Evolutionary conservation across 2,888 invertebrate species (phyloP), one percentile per base, ranked within the genome.

Genomic region (Synanthedon formicaeformis): DNA sequence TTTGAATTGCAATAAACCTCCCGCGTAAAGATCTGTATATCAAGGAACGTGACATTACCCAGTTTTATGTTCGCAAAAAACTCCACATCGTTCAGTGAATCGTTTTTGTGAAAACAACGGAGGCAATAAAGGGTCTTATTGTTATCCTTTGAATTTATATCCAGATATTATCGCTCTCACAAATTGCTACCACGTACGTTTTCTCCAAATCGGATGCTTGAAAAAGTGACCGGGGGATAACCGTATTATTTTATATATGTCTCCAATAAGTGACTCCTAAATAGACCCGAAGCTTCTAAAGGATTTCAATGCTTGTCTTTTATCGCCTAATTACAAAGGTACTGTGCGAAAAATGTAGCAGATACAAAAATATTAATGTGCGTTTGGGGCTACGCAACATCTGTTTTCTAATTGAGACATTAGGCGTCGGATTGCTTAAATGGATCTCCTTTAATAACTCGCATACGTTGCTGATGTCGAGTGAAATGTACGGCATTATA

Each of bases 61-160:
- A 72, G 76, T 81, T 81, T 81, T 80, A 80, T 78, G 75, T 75
- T 67, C 71, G 65, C 72, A 75, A 78, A 82, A 80, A 80, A 78
- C 68, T 73, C 73, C 70, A 73, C 75, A 70, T 71, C 72, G 76
- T 70, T 68, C 69, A 66, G 66, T 66, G 75, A 79, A 84, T 81
- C 79, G 83, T 77, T 82, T 85, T 79, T 82, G 78, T 74, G 81
- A 84, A 84, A 85, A 85, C 82, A 84, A 81, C 80, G 75, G 67
- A 66, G 68, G 84, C 81, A 78, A 86, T 85, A 85, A 85, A 85
- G 75, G 82, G 78, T 79, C 80, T 84, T 84, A 85, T 81, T 82
- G 83, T 84, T 84, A 84, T 84, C 84, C 85, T 83, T 80, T 82
- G 83, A 83, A 85, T 85, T 86, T 85, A 86, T 84, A 81, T 81